A percentile compares a stretch with the other conserved stretches of the same genome.
phyloP scores from a whole-genome alignment of 2,797 vertebrate species.

The Paratrypauchen microcephalus region DNA sequence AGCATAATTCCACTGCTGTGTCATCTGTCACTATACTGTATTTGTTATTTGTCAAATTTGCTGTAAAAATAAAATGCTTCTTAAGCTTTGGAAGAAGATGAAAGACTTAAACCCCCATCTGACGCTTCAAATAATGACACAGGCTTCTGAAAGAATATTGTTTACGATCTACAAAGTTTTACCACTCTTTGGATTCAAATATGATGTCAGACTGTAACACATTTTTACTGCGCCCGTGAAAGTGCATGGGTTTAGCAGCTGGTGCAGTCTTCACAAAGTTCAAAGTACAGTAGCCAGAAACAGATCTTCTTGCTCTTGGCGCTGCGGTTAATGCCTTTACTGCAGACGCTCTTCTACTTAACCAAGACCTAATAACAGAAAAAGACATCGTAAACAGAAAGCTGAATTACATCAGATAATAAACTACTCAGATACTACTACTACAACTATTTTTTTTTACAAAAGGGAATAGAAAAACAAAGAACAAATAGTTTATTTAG shows the following conservation, averaged over 20 bases:
- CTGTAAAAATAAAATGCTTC: not conserved
- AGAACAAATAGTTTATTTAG: too few species aligned
- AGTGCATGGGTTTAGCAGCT: constrained; percentile 56
- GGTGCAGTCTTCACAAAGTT: constrained; percentile 52
- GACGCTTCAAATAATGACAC: constrained; percentile 20
- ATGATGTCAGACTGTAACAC: constrained; percentile 65
- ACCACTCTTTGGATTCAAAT: constrained; percentile 50
- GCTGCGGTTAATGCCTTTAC: constrained; percentile 32
- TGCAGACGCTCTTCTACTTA: constrained; percentile 31
- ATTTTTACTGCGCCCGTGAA: constrained; percentile 53
- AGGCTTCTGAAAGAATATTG: constrained; percentile 34
- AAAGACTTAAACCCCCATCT: constrained; percentile 24
- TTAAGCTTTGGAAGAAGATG: constrained; percentile 13
- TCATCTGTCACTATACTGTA: not conserved
- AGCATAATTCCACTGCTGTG: constrained; percentile 58
- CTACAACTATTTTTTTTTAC: not conserved
- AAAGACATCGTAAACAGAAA: constrained; percentile 21
- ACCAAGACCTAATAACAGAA: constrained; percentile 32
- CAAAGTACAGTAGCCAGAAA: constrained; percentile 42
- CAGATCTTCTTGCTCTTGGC: constrained; percentile 44
- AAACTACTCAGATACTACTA: constrained; percentile 36
- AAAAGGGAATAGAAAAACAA: too few species aligned
- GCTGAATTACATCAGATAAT: constrained; percentile 27
- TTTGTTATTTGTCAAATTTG: constrained; percentile 2
- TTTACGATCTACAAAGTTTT: constrained; percentile 33